Conservation (phyloP, 2,113 vertebrate species). For the Indicator indicator region DNA sequence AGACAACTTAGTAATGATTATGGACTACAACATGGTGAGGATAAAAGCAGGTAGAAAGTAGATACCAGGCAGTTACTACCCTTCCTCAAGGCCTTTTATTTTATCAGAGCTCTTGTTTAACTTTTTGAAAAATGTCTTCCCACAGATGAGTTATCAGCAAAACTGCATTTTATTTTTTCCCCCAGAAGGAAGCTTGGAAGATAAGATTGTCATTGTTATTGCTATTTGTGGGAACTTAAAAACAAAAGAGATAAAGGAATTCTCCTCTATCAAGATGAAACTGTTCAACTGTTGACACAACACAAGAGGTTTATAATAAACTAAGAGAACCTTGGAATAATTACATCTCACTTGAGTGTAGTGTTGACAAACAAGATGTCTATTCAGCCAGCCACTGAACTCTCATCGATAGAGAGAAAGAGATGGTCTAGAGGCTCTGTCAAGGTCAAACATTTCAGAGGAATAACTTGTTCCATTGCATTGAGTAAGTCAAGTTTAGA, state of each 20-base stretch:
- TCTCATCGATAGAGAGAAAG: background rate
- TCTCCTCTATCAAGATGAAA: background rate
- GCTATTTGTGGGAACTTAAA: background rate
- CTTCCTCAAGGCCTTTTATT: background rate
- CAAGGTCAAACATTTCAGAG: background rate
- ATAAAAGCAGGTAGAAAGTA: background rate
- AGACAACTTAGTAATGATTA: background rate
- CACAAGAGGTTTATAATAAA: background rate
- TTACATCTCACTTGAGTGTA: background rate
- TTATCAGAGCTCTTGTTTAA: background rate
- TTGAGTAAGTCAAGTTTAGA: background rate
- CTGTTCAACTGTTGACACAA: background rate
- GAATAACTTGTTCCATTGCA: background rate
- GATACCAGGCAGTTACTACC: background rate
- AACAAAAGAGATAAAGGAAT: background rate
- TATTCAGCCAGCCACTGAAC: background rate
- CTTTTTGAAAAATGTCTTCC: background rate
- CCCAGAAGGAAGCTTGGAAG: background rate
- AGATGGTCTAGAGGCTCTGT: background rate
- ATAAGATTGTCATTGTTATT: background rate
- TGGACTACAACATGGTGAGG: background rate
- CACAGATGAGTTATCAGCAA: background rate
- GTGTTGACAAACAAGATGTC: background rate
- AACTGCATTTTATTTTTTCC: background rate
- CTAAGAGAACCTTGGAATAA: background rate